phyloP scores from a whole-genome alignment of 1,140 invertebrate genomes.

The Trichoplusia ni region DNA sequence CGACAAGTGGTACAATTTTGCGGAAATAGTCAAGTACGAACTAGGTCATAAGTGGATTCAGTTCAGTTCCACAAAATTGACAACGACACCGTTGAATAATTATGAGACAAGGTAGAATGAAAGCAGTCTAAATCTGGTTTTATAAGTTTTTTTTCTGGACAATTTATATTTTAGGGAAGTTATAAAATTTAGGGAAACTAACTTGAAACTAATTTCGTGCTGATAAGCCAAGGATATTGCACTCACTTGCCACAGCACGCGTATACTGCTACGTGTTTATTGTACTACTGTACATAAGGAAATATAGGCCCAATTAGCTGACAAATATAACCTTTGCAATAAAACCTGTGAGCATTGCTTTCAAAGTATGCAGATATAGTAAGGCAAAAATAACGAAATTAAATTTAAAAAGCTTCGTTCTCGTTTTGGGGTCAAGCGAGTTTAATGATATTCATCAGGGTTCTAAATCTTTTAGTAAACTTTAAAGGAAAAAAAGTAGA shows the following conservation, averaged over 20 bases:
- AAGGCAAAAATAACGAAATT: background rate
- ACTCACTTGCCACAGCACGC: no score
- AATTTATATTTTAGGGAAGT: no score
- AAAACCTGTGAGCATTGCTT: no score
- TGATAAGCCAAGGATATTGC: no score
- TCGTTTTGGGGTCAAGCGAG: background rate
- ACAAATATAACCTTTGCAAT: no score
- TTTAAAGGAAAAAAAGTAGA: background rate
- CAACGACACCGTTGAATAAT: constrained; percentile 1
- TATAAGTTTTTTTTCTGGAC: no score
- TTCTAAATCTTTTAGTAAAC: background rate
- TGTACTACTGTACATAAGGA: no score
- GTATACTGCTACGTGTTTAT: no score
- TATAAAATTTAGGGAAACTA: no score
- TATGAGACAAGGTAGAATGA: background rate
- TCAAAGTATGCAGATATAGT: background rate
- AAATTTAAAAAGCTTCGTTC: background rate
- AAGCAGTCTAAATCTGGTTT: background rate
- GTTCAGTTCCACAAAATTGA: constrained; percentile 1
- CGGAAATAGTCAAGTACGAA: background rate
- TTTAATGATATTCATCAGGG: background rate
- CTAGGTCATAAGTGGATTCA: constrained; percentile 10
- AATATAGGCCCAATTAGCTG: no score
- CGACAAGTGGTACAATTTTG: no score
- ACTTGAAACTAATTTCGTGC: no score